Conservation (phyloP, 2,113 vertebrate species). For the Oncorhynchus gorbuscha region DNA sequence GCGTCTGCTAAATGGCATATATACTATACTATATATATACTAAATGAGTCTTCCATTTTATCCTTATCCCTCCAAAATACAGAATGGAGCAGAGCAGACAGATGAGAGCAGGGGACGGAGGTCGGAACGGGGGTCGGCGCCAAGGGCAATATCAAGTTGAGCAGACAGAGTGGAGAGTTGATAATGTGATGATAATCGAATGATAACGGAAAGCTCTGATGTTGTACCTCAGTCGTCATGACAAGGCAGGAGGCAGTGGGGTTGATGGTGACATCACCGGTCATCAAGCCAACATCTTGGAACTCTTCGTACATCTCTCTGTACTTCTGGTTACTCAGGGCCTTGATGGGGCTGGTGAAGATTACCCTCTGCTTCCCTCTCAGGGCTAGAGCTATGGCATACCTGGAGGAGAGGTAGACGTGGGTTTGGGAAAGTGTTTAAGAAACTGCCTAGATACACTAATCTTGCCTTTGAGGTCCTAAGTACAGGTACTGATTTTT, state of each 20-base stretch:
- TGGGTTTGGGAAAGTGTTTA: not conserved
- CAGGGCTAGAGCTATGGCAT: conserved; percentile 93
- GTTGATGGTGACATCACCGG: conserved; percentile 98
- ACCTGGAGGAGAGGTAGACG: conserved; percentile 69
- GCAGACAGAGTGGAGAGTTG: not conserved
- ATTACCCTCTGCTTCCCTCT: conserved; percentile 96
- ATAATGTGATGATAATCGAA: not conserved
- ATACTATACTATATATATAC: too few species aligned
- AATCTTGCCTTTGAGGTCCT: too few species aligned
- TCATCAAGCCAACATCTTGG: conserved; percentile 97
- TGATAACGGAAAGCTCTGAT: not conserved
- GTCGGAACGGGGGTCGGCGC: not conserved
- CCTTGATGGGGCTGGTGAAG: conserved; percentile 99
- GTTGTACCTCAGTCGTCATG: conserved; percentile 95
- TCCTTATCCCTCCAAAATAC: too few species aligned
- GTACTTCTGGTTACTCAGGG: conserved; percentile 97
- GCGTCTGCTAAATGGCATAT: too few species aligned
- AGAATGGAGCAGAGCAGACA: not conserved
- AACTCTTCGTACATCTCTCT: conserved; percentile 99
- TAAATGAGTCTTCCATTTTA: not conserved
- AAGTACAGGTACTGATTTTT: not conserved
- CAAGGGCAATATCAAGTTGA: not conserved
- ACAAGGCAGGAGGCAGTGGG: conserved; percentile 96
- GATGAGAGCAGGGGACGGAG: not conserved
- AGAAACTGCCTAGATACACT: too few species aligned